Percentiles rank a stretch among this genome's conserved stretches.
Conservation (phyloP, 2,797 vertebrate genomes). For the Pipistrellus kuhlii region DNA sequence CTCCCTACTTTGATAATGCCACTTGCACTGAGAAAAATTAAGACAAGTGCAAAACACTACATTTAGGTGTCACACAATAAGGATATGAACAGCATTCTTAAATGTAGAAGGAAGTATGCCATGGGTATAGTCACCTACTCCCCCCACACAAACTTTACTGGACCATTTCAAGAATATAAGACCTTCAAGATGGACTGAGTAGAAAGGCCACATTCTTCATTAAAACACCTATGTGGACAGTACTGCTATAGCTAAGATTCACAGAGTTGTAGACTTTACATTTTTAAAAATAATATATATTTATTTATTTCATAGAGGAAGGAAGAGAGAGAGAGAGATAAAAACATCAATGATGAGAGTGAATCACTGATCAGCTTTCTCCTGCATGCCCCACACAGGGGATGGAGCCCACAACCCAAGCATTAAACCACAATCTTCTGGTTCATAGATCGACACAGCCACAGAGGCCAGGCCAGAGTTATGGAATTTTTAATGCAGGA, state of each 20-base stretch:
- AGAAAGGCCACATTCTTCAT: neutral
- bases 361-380: no score
- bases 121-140: neutral
- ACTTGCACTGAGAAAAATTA: neutral
- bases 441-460: no score
- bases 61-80: neutral
- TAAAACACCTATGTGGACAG: neutral
- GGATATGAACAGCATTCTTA: neutral
- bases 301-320: no score
- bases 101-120: neutral
- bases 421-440: no score
- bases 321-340: no score
- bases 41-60: neutral
- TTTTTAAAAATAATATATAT: no score
- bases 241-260: neutral
- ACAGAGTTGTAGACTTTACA: neutral
- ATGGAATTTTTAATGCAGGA: slow-evolving; percentile 21
- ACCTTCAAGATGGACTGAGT: neutral
- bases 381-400: no score
- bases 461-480: neutral
- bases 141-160: neutral
- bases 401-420: no score
- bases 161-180: neutral
- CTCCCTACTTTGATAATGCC: neutral
- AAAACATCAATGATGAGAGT: no score